Evolutionary conservation across 1,140 invertebrate species (phyloP).

Genomic region (Oncopeltus fasciatus): DNA sequence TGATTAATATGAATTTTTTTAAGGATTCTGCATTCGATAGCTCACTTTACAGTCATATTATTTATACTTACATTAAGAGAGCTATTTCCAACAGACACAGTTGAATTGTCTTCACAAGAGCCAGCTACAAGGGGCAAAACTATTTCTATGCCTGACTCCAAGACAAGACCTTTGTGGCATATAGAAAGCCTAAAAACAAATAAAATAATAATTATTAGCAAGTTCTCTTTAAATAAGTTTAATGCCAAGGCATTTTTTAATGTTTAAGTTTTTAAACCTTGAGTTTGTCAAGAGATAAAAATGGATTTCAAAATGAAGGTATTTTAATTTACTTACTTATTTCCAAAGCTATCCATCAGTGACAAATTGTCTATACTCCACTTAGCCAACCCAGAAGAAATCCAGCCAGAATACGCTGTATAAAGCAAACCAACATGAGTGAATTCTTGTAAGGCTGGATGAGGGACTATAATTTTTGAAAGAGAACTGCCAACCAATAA

Average conservation of each 20-base stretch:
- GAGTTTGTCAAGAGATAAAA: too few species aligned
- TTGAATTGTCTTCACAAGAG: conserved; percentile 38
- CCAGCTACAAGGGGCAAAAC: conserved; percentile 57
- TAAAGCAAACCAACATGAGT: conserved; percentile 60
- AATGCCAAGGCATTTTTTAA: too few species aligned
- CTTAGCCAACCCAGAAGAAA: conserved; percentile 63
- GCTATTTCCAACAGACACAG: background rate
- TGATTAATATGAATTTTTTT: too few species aligned
- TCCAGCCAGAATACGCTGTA: conserved; percentile 80
- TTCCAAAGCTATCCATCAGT: conserved; percentile 71
- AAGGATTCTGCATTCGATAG: background rate
- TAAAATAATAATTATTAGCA: background rate
- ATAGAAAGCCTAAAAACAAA: conserved; percentile 48
- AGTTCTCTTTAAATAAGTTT: too few species aligned
- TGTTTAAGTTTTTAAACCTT: too few species aligned
- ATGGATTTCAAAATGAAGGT: too few species aligned
- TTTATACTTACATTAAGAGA: background rate
- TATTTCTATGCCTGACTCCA: conserved; percentile 58
- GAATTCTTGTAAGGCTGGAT: conserved; percentile 63
- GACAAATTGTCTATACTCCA: conserved; percentile 71
- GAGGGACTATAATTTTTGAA: conserved; percentile 70
- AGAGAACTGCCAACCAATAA: conserved; percentile 52
- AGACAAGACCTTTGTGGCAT: conserved; percentile 54
- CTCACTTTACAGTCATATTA: too few species aligned
- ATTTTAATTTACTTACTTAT: conserved; percentile 47